Evolutionary conservation across 2,888 invertebrate genomes (phyloP), one percentile per base, ranked within the genome.

Genomic region (Apeira syringaria): DNA sequence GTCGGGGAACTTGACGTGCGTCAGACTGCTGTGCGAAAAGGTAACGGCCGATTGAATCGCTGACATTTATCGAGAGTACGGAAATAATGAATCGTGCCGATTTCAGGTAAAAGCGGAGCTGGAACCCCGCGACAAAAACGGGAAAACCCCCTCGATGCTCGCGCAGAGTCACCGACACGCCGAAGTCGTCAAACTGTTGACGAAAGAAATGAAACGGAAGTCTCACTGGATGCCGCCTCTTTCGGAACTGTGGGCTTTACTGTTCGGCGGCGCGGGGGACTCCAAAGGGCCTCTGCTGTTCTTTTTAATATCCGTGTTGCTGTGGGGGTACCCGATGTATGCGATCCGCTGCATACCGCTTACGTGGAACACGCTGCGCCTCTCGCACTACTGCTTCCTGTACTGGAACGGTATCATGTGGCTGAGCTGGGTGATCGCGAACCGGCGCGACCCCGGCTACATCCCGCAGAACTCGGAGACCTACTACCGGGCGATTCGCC

Each of bases 301-400:
- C 67, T 97, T 98, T 71, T 90, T 98, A 64, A 92, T 95, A 45
- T 97, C 96, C 0, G 95, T 97, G 5, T 83, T 97, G 3, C 82
- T 97, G 12, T 98, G 97, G 97, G 97, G 96, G 5, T 98, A 98
- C 77, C 98, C 98, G 0, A 97, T 98, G 96, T 98, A 98, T 70
- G 91, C 97, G 63, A 93, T 97, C 49, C 92, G 95, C 93, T 97
- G 97, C 61, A 94, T 98, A 52, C 97, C 97, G 0, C 91, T 96
- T 26, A 98, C 97, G 0, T 98, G 97, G 97, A 95, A 97, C 70
- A 93, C 96, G 4, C 82, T 97, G 25, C 92, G 96, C 0, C 93
- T 95, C 0, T 96, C 96, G 0, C 97, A 98, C 75, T 96, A 97
- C 64, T 94, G 96, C 67, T 98, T 98, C 76, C 94, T 98, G 51